Conservation (phyloP, 2,113 vertebrate genomes). For the Burhinus bistriatus region DNA sequence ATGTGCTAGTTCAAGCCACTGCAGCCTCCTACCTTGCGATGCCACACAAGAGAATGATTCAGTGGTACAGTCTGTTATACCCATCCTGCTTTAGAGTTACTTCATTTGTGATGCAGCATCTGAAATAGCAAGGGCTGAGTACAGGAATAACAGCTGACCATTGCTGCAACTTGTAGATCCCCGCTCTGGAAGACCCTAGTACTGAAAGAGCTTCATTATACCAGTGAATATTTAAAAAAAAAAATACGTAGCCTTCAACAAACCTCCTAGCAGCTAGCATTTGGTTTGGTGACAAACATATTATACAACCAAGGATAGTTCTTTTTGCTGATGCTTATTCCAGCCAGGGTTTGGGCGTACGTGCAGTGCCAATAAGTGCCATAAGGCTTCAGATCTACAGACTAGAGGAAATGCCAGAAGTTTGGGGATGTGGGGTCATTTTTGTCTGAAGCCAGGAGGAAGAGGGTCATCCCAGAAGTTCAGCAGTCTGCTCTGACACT, state of each 20-base stretch:
- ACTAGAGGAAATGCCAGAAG: background rate
- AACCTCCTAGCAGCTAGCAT: background rate
- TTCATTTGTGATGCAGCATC: background rate
- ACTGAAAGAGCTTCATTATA: background rate
- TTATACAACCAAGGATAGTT: background rate
- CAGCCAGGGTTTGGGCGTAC: background rate
- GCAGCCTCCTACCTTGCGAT: background rate
- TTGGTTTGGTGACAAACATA: background rate
- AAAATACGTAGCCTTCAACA: fast-evolving
- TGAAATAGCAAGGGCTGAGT: background rate
- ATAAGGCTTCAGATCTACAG: background rate
- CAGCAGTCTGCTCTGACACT: fast-evolving
- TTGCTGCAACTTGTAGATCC: background rate
- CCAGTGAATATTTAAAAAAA: background rate
- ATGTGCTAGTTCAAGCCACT: background rate
- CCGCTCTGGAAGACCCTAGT: background rate
- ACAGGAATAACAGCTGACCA: background rate
- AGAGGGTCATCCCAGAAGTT: background rate
- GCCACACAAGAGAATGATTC: background rate
- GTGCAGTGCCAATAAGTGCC: background rate
- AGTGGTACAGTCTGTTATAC: background rate
- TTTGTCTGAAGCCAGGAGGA: background rate
- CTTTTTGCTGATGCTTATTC: background rate
- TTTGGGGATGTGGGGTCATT: fast-evolving
- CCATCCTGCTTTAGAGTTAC: background rate